phyloP scores from a whole-genome alignment of 2,797 vertebrate genomes.

The Allobates femoralis region DNA sequence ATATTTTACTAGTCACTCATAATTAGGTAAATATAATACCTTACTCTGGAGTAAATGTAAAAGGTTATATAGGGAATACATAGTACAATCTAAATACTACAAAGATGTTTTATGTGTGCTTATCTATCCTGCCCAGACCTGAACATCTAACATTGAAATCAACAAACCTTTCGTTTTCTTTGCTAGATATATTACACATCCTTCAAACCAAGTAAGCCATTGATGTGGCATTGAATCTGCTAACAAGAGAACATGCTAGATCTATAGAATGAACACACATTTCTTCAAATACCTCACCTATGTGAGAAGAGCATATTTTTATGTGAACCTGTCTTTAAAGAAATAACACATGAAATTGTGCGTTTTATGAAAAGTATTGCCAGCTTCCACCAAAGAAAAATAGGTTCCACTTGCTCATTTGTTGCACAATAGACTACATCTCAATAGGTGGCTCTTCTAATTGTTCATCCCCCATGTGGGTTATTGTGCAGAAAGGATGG shows the following conservation, averaged over 20 bases:
- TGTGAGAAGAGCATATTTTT: slow-evolving; percentile 58
- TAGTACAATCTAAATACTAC: background rate
- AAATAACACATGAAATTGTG: slow-evolving; percentile 48
- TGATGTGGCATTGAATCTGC: slow-evolving; percentile 56
- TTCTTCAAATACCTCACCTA: slow-evolving; percentile 60
- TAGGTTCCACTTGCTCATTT: slow-evolving; percentile 54
- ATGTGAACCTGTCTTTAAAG: slow-evolving; percentile 39
- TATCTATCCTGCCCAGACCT: background rate
- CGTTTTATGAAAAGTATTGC: slow-evolving; percentile 60
- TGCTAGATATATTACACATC: slow-evolving; percentile 24
- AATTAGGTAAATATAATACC: background rate
- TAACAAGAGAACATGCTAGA: slow-evolving; percentile 62
- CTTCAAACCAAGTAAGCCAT: slow-evolving; percentile 39
- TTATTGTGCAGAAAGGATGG: slow-evolving; percentile 41
- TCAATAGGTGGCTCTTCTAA: slow-evolving; percentile 64
- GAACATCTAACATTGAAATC: background rate
- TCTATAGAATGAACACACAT: slow-evolving; percentile 51
- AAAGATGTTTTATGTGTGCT: background rate
- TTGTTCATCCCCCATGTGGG: slow-evolving; percentile 58
- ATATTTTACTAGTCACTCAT: background rate
- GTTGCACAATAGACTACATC: slow-evolving; percentile 60
- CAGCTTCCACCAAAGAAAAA: slow-evolving; percentile 62
- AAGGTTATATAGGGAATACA: background rate
- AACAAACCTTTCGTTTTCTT: slow-evolving; percentile 20
- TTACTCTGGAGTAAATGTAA: background rate